A percentile compares a stretch with the other conserved stretches of the same genome.
phyloP scores from a whole-genome alignment of 23 tunicate genomes.

The Halocynthia roretzi region DNA sequence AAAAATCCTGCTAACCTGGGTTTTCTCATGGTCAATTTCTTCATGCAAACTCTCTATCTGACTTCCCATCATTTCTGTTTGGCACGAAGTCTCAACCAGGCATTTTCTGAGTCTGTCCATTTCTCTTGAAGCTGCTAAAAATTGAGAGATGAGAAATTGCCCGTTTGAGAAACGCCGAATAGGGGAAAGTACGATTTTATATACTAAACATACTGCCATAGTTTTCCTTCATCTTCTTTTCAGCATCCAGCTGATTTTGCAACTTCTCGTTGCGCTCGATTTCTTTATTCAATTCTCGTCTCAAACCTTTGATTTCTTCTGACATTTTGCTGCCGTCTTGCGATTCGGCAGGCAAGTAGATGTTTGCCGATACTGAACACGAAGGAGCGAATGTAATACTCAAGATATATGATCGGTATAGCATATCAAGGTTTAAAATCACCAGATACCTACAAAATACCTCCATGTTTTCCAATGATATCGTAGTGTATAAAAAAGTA shows the following conservation, averaged over 20 bases:
- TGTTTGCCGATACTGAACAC: slow-evolving; percentile 55
- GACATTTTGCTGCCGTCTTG: background rate
- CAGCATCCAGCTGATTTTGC: slow-evolving; percentile 33
- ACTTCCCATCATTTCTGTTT: slow-evolving; percentile 38
- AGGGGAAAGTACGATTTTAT: background rate
- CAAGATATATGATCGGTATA: background rate
- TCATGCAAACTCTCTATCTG: slow-evolving; percentile 41
- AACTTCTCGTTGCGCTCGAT: slow-evolving; percentile 36
- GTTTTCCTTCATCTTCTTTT: slow-evolving; percentile 26
- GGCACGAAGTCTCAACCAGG: slow-evolving; percentile 41
- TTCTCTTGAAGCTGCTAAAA: slow-evolving; percentile 49
- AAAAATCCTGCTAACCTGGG: slow-evolving; percentile 30
- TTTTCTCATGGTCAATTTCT: slow-evolving; percentile 36
- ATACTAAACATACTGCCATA: slow-evolving; percentile 7
- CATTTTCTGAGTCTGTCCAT: slow-evolving; percentile 28
- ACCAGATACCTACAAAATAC: background rate
- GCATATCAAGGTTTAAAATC: background rate
- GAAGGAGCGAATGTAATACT: background rate
- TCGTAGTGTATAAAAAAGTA: too few relatives aligned
- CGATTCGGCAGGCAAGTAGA: slow-evolving; percentile 40
- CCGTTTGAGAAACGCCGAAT: background rate
- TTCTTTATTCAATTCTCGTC: slow-evolving; percentile 11
- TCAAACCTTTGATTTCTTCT: slow-evolving; percentile 9
- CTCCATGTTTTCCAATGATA: background rate
- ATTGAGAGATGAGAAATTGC: background rate